Evolutionary conservation across 2,797 vertebrate species (phyloP).

Genomic region (Betta splendens): DNA sequence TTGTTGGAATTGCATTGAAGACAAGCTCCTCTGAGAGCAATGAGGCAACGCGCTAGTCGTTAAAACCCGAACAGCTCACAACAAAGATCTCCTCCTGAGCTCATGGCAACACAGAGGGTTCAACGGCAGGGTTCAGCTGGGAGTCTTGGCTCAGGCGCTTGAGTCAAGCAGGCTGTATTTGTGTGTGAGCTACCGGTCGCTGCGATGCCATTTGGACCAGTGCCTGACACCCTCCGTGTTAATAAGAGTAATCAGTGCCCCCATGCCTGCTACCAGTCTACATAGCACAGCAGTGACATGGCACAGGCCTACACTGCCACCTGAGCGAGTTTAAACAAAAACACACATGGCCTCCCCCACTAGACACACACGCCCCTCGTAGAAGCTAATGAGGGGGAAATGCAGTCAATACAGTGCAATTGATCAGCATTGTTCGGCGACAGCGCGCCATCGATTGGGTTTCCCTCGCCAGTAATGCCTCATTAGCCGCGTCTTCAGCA

Average conservation of each 20-base stretch:
- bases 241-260: slow-evolving; percentile 98
- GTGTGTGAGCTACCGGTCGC: slow-evolving; percentile 50
- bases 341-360: slow-evolving; percentile 39
- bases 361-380: slow-evolving; percentile 34
- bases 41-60: slow-evolving; percentile 80
- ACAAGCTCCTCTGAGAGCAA: slow-evolving; percentile 52
- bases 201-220: slow-evolving; percentile 86
- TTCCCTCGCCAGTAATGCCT: slow-evolving; percentile 69
- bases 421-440: slow-evolving; percentile 79
- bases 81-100: slow-evolving; percentile 93
- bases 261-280: slow-evolving; percentile 92
- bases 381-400: slow-evolving; percentile 78
- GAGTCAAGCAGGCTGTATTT: slow-evolving; percentile 26
- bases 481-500: slow-evolving; percentile 69
- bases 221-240: slow-evolving; percentile 94
- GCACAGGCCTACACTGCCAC: slow-evolving; percentile 79
- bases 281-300: slow-evolving; percentile 93
- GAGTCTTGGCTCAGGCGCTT: slow-evolving; percentile 67
- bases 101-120: slow-evolving; percentile 83
- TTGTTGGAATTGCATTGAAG: slow-evolving; percentile 22
- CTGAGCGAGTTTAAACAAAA: slow-evolving; percentile 88
- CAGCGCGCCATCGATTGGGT: slow-evolving; percentile 74
- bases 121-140: slow-evolving; percentile 66
- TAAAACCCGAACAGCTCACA: slow-evolving; percentile 90
- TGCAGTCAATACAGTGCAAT: slow-evolving; percentile 76